phyloP scores from a whole-genome alignment of 2,888 invertebrate genomes.

The Tanytarsus gracilentus region DNA sequence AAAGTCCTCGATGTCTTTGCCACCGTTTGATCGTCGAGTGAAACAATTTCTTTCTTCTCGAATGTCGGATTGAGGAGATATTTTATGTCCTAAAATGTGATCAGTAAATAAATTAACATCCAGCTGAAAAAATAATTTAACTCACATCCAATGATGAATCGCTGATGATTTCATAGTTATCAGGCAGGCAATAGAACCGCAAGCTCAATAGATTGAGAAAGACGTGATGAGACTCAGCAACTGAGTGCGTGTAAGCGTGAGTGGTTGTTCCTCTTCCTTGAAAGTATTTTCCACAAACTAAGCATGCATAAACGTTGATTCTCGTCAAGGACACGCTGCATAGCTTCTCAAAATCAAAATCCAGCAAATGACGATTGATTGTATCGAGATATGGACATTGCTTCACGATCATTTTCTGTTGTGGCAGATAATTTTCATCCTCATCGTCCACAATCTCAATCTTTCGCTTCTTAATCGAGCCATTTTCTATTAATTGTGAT shows the following conservation, averaged over 20 bases:
- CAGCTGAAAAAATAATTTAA: constrained; percentile 1
- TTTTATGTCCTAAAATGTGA: constrained; percentile 95
- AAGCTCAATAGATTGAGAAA: constrained; percentile 93
- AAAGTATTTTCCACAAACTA: constrained; percentile 99
- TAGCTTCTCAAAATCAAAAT: constrained; percentile 99
- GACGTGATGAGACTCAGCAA: constrained; percentile 96
- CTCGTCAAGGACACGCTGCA: constrained; percentile 96
- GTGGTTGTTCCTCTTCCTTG: constrained; percentile 95
- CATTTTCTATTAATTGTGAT: no score
- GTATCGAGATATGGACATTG: constrained; percentile 94
- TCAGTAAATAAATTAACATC: constrained; percentile 52
- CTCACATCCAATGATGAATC: constrained; percentile 43
- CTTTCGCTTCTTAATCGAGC: constrained; percentile 20
- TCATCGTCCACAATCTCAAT: constrained; percentile 15
- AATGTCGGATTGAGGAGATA: constrained; percentile 98
- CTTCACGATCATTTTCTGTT: constrained; percentile 10
- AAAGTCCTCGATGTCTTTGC: constrained; percentile 88
- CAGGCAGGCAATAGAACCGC: constrained; percentile 97
- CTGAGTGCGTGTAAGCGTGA: constrained; percentile 98
- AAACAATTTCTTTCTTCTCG: constrained; percentile 68
- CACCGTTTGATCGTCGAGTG: constrained; percentile 58
- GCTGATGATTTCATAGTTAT: constrained; percentile 98
- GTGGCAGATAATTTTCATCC: constrained; percentile 12
- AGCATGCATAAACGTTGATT: constrained; percentile 98
- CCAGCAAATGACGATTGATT: constrained; percentile 90